Percentiles rank a stretch among this genome's conserved stretches.
Conservation (phyloP, 2,888 invertebrate genomes). For the Unio delphinus region DNA sequence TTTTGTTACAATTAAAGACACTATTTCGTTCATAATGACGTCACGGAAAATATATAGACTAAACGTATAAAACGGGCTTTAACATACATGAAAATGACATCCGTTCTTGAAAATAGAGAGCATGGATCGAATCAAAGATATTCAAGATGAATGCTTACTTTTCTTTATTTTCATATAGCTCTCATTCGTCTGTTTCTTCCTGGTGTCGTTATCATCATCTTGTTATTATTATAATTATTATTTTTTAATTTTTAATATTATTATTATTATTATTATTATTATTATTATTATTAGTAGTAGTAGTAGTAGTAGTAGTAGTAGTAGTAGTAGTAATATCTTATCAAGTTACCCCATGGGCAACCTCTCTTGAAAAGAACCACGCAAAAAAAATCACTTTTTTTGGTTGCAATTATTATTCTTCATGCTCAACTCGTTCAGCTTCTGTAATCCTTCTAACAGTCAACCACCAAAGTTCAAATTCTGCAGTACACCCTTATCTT, state of each 20-base stretch:
- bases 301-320: conserved; percentile 2
- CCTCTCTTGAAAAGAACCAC: neutral
- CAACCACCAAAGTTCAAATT: too few relatives aligned
- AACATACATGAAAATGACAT: too few relatives aligned
- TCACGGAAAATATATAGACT: too few relatives aligned
- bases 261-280: neutral
- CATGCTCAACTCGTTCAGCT: too few relatives aligned
- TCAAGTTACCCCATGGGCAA: neutral
- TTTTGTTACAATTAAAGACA: too few relatives aligned
- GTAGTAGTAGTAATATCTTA: neutral
- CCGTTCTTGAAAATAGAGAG: too few relatives aligned
- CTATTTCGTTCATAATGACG: too few relatives aligned
- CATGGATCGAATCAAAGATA: too few relatives aligned
- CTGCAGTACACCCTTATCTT: too few relatives aligned
- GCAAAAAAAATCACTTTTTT: neutral
- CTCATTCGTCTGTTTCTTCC: neutral
- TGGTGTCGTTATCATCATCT: neutral
- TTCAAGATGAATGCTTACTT: too few relatives aligned
- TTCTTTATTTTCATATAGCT: neutral
- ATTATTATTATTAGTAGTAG: neutral
- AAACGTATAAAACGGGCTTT: too few relatives aligned
- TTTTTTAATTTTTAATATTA: neutral
- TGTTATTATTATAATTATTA: neutral
- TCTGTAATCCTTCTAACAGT: too few relatives aligned
- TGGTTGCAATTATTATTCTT: neutral